Evolutionary conservation across 2,113 vertebrate genomes (phyloP), one percentile per base, ranked within the genome.

Genomic region (Pagrus major): DNA sequence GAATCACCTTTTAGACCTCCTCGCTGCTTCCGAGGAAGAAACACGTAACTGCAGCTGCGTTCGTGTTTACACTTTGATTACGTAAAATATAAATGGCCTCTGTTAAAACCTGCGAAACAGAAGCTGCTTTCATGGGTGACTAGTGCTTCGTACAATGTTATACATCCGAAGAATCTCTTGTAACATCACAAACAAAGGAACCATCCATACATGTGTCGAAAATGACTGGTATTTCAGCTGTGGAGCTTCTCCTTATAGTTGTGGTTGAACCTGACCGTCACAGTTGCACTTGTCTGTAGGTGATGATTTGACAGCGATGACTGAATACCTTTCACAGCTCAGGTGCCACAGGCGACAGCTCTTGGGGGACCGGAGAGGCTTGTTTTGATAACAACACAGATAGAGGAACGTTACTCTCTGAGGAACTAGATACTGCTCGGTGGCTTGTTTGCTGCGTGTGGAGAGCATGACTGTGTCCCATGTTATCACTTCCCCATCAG

Each of bases 351-450:
- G 75, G 84, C 44, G 25, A 67, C 74, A 15, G 52, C 12, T 4
- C 65, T 46, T 46, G 29, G 31, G 63, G 58, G n/a, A 18, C 25
- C 60, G 20, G 46, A 66, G 39, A 60, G 71, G 77, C 47, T 46
- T 68, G 71, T 84, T 83, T 66, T 86, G 86, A 86, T 90, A 44
- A 78, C 49, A 71, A 51, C 55, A 44, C 60, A 60, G 74, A 88
- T 68, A 84, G 60, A 70, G 77, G 78, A 89, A 74, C 80, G 9
- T 56, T 11, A 27, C 31, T 63, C 56, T 85, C 60, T 56, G 71
- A 67, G 91, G 78, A 88, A 88, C 75, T 65, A 4, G 52, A 60
- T 23, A 18, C 51, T 55, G 66, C 46, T 55, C 4, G 4, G 41
- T 9, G 23, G 71, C 44, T 49, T 60, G 60, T 76, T 52, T 41